Evolutionary conservation across 1,140 invertebrate genomes (phyloP), one percentile per base, ranked within the genome.

Genomic region (Holotrichia oblita): DNA sequence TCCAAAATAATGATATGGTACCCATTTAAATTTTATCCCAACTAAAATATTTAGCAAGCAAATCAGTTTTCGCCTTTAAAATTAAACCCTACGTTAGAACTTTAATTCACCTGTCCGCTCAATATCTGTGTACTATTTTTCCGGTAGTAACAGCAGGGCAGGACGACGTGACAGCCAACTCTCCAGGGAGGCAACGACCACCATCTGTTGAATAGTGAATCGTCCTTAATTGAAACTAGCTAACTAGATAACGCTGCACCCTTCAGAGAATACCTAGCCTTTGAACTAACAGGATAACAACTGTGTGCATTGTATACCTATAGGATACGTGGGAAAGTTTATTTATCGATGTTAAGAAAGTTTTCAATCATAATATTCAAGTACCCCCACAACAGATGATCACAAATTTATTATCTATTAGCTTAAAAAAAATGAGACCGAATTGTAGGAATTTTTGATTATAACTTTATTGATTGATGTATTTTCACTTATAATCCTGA

Each of bases 201-300:
- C 61, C 61, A 64, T 64, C 61, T 64, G 61, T 64, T 64, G 61
- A 64, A 64, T 64, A n/a, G n/a, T n/a, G n/a, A n/a, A 64, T 17
- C 61, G n/a, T 24, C 61, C 17, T 20, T 64, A 64, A 64, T 64
- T 64, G 17, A 64, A n/a, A n/a, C n/a, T n/a, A n/a, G n/a, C n/a
- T n/a, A 64, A 64, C 61, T 64, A 17, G 24, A 20, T 20, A 64
- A 27, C 14, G 55, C 0, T 22, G 55, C 55, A 17, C 20, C 55
- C n/a, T 22, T n/a, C 14, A 42, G 44, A 48, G 44, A 48, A 12
- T 27, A 12, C 61, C 17, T 22, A 64, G 17, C 17, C 12, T 48
- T 12, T 14, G 12, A 3, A 8, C 44, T 48, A 4, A 12, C 12
- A 10, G 44, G 3, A 12, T 48, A 10, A 48, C 12, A 12, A n/a